These are phyloP conservation scores for Saccostrea glomerata DNA, from an alignment of 1,140 invertebrate species.

Conservation along the genomic window DNA sequence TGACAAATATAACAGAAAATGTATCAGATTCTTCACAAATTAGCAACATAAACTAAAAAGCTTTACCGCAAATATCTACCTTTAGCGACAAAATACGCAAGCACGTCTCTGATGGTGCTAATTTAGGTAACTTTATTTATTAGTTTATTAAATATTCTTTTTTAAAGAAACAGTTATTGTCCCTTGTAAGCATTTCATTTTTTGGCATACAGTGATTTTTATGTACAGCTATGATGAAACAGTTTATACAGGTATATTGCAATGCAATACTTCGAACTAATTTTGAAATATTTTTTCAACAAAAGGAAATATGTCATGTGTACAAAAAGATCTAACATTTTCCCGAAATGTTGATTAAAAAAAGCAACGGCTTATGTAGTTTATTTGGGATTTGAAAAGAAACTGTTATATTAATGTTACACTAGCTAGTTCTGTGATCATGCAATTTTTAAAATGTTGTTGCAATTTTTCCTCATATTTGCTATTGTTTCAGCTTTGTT, in stretches of 20 bases:
- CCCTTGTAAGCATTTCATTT: not conserved
- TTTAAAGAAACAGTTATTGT: conserved; percentile 14
- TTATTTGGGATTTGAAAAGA: not conserved
- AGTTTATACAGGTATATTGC: too few species aligned
- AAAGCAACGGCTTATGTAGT: not conserved
- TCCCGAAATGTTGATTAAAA: not conserved
- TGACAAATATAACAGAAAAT: conserved; percentile 12
- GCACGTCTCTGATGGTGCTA: not conserved
- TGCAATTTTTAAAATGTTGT: too few species aligned
- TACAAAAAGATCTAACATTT: not conserved
- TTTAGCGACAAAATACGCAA: conserved; percentile 1
- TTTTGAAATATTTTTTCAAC: not conserved
- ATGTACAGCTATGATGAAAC: not conserved
- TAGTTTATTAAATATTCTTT: conserved; percentile 19
- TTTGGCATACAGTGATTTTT: not conserved
- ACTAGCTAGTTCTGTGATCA: too few species aligned
- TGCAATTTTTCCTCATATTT: too few species aligned
- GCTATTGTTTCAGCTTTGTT: too few species aligned
- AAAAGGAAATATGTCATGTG: not conserved
- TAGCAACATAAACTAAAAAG: not conserved
- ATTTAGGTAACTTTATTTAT: conserved; percentile 17
- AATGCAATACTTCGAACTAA: not conserved
- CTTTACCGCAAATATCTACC: not conserved
- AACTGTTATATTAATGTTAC: too few species aligned
- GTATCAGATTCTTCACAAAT: conserved; percentile 4